Base-by-base conservation (phyloP, 2,797 vertebrate species). In the Sarcoramphus papa region DNA sequence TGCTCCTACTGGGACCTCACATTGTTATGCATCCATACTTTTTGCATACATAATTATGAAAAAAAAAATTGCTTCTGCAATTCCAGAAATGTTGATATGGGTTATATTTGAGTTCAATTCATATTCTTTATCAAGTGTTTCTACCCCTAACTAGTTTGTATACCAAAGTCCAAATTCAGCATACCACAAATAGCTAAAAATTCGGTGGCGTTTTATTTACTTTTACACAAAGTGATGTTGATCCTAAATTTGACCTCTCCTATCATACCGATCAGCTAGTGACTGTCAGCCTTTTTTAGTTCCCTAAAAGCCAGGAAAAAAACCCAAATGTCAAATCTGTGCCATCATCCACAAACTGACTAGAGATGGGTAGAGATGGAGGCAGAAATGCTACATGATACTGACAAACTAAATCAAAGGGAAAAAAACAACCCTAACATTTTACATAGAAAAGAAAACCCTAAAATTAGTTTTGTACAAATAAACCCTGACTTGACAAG, bases 331-430 rank as follows among this genome's bases (percentile, higher is more conserved):
- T 91, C 77, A 92, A 93, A 80, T 92, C 74, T 85, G 78, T 75
- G 57, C 65, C 59, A 62, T 56, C 65, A 91, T 85, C 78, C 62
- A 37, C 68, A 69, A 88, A 57, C 69, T 43, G 68, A 91, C 51
- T 85, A 64, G 75, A 86, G 83, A 93, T 60, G 69, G 65, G 67
- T 75, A 78, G 69, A 83, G 68, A 93, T 7, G 41, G 45, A 91
- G 14, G 41, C 62, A 91, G 73, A 90, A 92, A 94, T 17, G 33
- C 72, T 85, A 41, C 48, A 53, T 51, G 37, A 85, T 76, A 83
- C 81, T 95, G 91, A 92, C 89, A 95, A 95, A 95, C 77, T 59
- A 84, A 81, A 95, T 92, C 94, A 93, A 78, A 90, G 65, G 22
- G 18, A 8, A 81, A 85, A 90, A 80, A 77, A 0, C 15, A 78